A percentile compares a stretch with the other conserved stretches of the same genome.
phyloP scores from a whole-genome alignment of 2,888 invertebrate genomes.

The Melikaiella ostensackeni region DNA sequence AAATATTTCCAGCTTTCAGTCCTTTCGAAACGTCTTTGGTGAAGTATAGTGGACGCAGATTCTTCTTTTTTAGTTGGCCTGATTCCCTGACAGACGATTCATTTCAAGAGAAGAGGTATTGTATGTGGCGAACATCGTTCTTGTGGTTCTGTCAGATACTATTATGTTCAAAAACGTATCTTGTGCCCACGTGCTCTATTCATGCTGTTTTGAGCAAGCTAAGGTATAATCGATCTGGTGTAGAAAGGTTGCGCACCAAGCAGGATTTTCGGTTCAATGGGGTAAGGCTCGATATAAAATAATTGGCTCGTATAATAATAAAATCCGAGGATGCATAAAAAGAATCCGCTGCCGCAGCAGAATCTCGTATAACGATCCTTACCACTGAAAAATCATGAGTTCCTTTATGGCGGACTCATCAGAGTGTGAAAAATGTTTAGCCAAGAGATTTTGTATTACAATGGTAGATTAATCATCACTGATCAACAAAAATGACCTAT shows the following conservation, averaged over 20 bases:
- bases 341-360: neutral
- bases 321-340: neutral
- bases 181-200: constrained; percentile 53
- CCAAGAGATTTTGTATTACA: neutral
- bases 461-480: too few relatives aligned
- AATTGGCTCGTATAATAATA: neutral
- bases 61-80: constrained; percentile 41
- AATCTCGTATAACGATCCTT: neutral
- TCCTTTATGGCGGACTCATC: neutral
- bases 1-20: constrained; percentile 31
- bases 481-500: too few relatives aligned
- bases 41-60: constrained; percentile 9
- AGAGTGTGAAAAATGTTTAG: neutral
- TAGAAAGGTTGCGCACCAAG: neutral
- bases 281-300: neutral
- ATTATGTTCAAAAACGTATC: constrained; percentile 57
- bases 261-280: constrained; percentile 1
- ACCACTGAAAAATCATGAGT: neutral
- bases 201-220: constrained; percentile 49
- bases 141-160: constrained; percentile 45
- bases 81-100: constrained; percentile 57
- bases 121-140: constrained; percentile 41
- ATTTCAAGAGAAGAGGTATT: constrained; percentile 57
- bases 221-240: constrained; percentile 53
- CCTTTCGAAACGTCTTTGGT: constrained; percentile 18